These are phyloP conservation scores for Metellina segmentata DNA, from an alignment of 2,888 invertebrate species.

Conservation along the genomic window DNA sequence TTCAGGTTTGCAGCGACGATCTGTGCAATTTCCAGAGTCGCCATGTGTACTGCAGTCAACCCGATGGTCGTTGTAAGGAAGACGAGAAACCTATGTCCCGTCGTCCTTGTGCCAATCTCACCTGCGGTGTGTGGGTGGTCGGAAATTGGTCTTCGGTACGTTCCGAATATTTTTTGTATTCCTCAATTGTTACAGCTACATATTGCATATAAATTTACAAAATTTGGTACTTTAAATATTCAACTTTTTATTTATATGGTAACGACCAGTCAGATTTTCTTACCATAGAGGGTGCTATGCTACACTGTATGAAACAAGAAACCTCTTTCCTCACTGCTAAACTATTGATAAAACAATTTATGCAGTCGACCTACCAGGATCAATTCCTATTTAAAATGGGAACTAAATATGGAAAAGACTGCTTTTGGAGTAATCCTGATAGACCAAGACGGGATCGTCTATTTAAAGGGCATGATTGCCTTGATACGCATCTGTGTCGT, in stretches of 20 bases:
- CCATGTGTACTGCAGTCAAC: constrained; percentile 78
- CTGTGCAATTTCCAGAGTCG: constrained; percentile 80
- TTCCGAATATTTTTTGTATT: background rate
- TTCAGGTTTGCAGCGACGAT: constrained; percentile 80
- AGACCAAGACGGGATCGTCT: too few relatives aligned
- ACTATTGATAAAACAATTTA: too few relatives aligned
- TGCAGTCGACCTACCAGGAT: too few relatives aligned
- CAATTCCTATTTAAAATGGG: too few relatives aligned
- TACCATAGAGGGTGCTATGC: too few relatives aligned
- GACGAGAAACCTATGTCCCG: constrained; percentile 79
- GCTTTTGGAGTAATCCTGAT: too few relatives aligned
- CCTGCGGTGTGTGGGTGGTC: constrained; percentile 80
- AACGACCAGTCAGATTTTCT: too few relatives aligned
- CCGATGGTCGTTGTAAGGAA: constrained; percentile 79
- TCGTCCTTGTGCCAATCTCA: constrained; percentile 80
- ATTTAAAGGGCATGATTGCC: too few relatives aligned
- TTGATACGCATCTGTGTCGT: too few relatives aligned
- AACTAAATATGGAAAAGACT: too few relatives aligned
- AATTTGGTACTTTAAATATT: background rate
- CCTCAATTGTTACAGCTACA: background rate
- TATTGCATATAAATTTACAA: background rate
- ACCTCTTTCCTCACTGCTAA: too few relatives aligned
- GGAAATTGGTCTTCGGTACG: constrained; percentile 81
- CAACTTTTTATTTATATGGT: background rate
- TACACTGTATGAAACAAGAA: too few relatives aligned